Evolutionary conservation across 2,888 invertebrate genomes (phyloP), one percentile per base, ranked within the genome.

Genomic region (Calliopum simillimum): DNA sequence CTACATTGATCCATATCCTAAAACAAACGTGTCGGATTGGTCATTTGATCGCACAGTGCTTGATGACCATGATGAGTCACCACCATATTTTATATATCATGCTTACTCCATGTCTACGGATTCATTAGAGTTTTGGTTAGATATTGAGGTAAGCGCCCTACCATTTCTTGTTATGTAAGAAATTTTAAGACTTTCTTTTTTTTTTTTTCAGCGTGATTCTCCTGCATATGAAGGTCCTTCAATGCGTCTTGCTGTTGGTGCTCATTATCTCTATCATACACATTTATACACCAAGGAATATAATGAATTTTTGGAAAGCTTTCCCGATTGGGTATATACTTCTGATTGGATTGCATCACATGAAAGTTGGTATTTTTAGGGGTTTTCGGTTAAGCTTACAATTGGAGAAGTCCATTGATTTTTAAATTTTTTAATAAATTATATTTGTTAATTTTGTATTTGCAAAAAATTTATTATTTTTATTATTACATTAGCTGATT

Each of bases 291-390:
- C 89, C 0, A 76, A 81, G 6, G 87, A 87, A 66, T 89, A 86
- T 75, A 74, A 81, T 53, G 76, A 82, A 2, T 87, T 89, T 74
- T 76, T 89, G 25, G 74, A 78, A 14, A 81, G 84, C 25, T 88
- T 89, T 75, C 89, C 89, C 1, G 80, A 86, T 11, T 90, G 89
- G 89, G 82, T 87, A 0, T 88, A 88, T 79, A 81, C 88, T 0
- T 86, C 86, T 6, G 83, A 88, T 44, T 88, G 88, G 87, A 78
- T 88, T 56, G 87, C 88, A 11, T 84, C 85, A 8, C 88, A 87
- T 74, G 85, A 87, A 74, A 85, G 84, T 72, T 85, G 84, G 81
- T 70, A 76, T 1, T 80, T 80, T 56, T 84, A 74, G n/a, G 14
- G 11, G n/a, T 51, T 13, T 53, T 2, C n/a, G n/a, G 25, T 56